Base-by-base conservation (phyloP, 2,888 invertebrate species). In the Petrolisthes cinctipes region DNA sequence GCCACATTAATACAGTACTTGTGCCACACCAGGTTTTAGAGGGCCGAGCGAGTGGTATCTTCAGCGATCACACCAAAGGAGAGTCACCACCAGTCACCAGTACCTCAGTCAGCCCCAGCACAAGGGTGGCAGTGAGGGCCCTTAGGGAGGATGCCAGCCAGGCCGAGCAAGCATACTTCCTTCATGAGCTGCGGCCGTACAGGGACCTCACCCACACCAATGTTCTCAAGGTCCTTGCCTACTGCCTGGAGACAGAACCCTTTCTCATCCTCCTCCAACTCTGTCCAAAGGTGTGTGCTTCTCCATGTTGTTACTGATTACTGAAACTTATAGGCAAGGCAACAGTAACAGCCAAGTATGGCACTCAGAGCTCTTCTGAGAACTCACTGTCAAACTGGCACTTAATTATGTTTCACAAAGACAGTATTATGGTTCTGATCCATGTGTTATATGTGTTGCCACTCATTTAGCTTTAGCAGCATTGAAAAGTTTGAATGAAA, bases 211-310 rank as follows among this genome's bases (percentile, higher is more conserved):
- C 94, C 5, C 97, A 97, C 93, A 95, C 95, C 54, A 96, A 97
- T 92, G 93, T 97, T 51, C 93, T 97, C 84, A 94, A 94, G 53
- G 94, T 97, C 85, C 92, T 96, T 57, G 96, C 96, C 7, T 95
- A 95, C 91, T 97, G 96, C 92, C 94, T 97, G 82, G 95, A 96
- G 92, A 95, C 96, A 17, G 95, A 96, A 91, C 97, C 97, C 0
- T 96, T 96, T 93, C 94, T 97, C 68, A 93, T 97, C 83, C 94
- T 97, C 80, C 95, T 97, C 92, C 97, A 97, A 93, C 94, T 95
- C 83, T 96, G 96, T 92, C 94, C 95, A 79, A 94, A 94, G 93
- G 95, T 95, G 92, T 92, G 92, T 91, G 54, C 37, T 37, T 37
- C 54, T 17, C 20, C 57, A 57, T 14, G 83, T 5, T 14, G 17